These are phyloP conservation scores for Tetragonisca angustula DNA, from an alignment of 2,888 invertebrate species.

Conservation along the genomic window DNA sequence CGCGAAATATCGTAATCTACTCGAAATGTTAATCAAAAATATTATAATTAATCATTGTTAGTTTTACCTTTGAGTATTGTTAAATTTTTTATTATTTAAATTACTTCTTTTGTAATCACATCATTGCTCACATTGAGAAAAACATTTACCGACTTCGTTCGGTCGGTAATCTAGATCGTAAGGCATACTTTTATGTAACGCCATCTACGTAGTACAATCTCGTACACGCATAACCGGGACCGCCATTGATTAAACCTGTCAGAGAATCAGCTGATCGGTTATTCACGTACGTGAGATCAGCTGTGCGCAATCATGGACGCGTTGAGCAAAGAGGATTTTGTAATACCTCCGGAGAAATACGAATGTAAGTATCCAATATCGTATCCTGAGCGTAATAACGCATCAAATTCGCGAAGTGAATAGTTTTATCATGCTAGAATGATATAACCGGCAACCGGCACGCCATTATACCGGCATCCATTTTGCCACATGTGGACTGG, in stretches of 20 bases:
- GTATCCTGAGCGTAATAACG: neutral
- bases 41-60: neutral
- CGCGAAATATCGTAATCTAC: neutral
- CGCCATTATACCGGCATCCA: slow-evolving; percentile 48
- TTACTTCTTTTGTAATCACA: neutral
- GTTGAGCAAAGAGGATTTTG: slow-evolving; percentile 87
- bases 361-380: slow-evolving; percentile 89
- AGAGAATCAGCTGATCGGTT: slow-evolving; percentile 81
- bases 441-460: slow-evolving; percentile 34
- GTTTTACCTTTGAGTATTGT: too few relatives aligned
- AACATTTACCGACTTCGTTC: slow-evolving; percentile 4
- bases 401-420: neutral
- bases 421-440: neutral
- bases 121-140: neutral
- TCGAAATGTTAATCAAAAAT: neutral
- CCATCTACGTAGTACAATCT: slow-evolving; percentile 62
- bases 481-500: slow-evolving; percentile 42
- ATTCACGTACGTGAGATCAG: slow-evolving; percentile 80
- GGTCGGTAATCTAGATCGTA: slow-evolving; percentile 45
- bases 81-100: neutral
- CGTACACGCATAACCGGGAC: slow-evolving; percentile 36
- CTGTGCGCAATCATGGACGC: slow-evolving; percentile 77
- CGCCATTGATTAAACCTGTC: slow-evolving; percentile 74
- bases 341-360: slow-evolving; percentile 89
- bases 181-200: slow-evolving; percentile 57